A percentile compares a stretch with the other conserved stretches of the same genome.
phyloP scores from a whole-genome alignment of 2,888 invertebrate species.

The Troides helena region DNA sequence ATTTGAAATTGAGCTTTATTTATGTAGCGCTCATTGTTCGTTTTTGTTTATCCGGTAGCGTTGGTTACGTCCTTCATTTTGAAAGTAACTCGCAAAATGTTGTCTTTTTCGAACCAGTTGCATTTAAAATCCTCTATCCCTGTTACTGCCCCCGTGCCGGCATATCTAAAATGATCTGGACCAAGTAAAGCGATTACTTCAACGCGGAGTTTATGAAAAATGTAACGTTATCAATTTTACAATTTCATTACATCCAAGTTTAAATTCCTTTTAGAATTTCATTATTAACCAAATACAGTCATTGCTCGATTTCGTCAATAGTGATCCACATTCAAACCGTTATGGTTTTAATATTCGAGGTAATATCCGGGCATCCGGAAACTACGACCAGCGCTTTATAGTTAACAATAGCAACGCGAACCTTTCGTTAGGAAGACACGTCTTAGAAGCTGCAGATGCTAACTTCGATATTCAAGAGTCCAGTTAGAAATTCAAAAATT shows the following conservation, averaged over 20 bases:
- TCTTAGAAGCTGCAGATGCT: neutral
- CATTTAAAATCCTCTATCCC: constrained; percentile 74
- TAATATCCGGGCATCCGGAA: neutral
- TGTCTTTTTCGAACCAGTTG: constrained; percentile 79
- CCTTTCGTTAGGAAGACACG: neutral
- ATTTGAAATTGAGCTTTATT: constrained; percentile 50
- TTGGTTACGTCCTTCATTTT: constrained; percentile 51
- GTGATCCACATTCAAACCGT: neutral
- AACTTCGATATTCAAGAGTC: neutral
- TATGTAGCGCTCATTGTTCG: constrained; percentile 38
- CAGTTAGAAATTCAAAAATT: too few species aligned
- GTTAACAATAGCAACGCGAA: neutral
- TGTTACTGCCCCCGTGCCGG: constrained; percentile 66
- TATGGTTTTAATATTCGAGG: neutral
- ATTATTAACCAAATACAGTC: neutral
- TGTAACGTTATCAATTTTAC: constrained; percentile 68
- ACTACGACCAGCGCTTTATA: neutral
- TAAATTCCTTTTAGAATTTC: constrained; percentile 28
- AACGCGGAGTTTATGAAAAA: constrained; percentile 66
- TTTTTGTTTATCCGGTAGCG: constrained; percentile 36
- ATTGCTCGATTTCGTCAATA: neutral
- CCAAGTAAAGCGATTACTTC: constrained; percentile 74
- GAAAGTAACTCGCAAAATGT: constrained; percentile 57
- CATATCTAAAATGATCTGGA: constrained; percentile 76
- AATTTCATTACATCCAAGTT: constrained; percentile 38